A percentile compares a stretch with the other conserved stretches of the same genome.
Conservation (phyloP, 2,113 vertebrate genomes). For the Pelecanus crispus region DNA sequence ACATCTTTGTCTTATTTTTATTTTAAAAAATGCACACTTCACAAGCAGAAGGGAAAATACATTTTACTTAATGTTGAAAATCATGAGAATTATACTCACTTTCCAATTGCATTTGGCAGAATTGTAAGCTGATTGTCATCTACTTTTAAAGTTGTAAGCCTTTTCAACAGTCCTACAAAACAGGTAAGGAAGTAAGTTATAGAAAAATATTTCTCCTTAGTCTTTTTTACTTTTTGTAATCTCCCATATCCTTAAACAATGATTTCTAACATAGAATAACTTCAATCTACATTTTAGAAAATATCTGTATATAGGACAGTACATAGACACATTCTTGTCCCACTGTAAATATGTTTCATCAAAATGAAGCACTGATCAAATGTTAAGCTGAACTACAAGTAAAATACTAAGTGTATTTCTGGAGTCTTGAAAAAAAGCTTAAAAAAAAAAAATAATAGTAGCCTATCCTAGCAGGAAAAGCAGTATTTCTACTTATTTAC, state of each 20-base stretch:
- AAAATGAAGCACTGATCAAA: background rate
- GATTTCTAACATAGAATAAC: background rate
- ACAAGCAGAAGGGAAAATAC: background rate
- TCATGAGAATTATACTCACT: constrained; percentile 76
- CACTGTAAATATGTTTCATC: background rate
- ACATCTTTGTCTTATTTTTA: background rate
- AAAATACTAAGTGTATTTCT: background rate
- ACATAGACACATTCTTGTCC: background rate
- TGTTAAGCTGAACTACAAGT: background rate
- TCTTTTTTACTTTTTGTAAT: background rate
- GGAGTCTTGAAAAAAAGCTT: background rate
- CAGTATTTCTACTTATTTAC: background rate
- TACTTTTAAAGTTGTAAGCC: constrained; percentile 95
- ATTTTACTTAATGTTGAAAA: background rate
- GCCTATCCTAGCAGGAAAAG: background rate
- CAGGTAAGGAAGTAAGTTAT: background rate
- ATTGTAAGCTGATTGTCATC: constrained; percentile 98
- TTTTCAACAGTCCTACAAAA: constrained; percentile 90
- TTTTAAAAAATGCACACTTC: background rate
- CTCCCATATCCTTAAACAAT: background rate
- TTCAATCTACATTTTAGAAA: background rate
- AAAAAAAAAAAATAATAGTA: background rate
- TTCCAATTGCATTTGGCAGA: constrained; percentile 94
- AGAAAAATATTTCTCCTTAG: background rate
- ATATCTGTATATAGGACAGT: no score